Evolutionary conservation across 2,888 invertebrate species (phyloP).

Genomic region (Coleophora deauratella): DNA sequence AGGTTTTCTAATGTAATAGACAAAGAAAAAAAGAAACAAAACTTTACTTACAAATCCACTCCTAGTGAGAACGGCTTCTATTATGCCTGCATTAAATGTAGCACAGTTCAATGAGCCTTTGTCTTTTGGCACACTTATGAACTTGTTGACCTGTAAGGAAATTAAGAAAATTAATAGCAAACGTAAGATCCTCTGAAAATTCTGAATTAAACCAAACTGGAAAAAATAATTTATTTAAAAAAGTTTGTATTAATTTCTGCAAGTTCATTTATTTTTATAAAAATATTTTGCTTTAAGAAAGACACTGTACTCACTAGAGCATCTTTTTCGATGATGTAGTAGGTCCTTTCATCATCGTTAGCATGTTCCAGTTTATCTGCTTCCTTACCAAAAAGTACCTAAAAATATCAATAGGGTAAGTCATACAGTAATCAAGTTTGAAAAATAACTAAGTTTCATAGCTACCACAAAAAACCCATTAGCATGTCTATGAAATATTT

Average conservation of each 20-base stretch:
- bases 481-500: too few species aligned
- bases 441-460: too few species aligned
- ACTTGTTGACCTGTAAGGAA: slow-evolving; percentile 83
- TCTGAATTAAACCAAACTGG: too few species aligned
- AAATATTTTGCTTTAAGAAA: too few species aligned
- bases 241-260: too few species aligned
- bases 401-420: slow-evolving; percentile 26
- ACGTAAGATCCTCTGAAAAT: too few species aligned
- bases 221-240: too few species aligned
- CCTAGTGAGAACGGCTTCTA: slow-evolving; percentile 95
- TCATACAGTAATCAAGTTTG: too few species aligned
- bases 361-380: slow-evolving; percentile 99
- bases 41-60: slow-evolving; percentile 97
- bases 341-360: slow-evolving; percentile 98
- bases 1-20: too few species aligned
- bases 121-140: slow-evolving; percentile 98
- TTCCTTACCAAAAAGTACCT: slow-evolving; percentile 97
- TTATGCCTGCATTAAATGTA: slow-evolving; percentile 97
- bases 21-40: too few species aligned
- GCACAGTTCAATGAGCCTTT: slow-evolving; percentile 98
- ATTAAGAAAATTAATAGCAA: slow-evolving; percentile 2
- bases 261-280: too few species aligned
- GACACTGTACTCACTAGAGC: slow-evolving; percentile 77
- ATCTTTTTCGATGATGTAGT: slow-evolving; percentile 99
- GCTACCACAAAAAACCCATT: too few species aligned